Conservation (phyloP, 2,113 vertebrate species). For the Coregonus clupeaformis region DNA sequence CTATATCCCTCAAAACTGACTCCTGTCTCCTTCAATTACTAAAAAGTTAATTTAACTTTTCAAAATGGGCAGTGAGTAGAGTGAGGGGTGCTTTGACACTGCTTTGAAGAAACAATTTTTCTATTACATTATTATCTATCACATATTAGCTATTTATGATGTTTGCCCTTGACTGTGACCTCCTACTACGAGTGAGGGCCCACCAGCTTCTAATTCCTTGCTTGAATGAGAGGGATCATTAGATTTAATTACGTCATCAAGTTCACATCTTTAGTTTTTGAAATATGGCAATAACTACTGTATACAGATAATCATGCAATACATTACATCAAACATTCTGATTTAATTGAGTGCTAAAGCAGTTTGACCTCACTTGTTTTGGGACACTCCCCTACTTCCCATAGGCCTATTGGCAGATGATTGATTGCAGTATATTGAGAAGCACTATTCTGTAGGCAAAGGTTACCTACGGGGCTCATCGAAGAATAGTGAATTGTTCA, state of each 20-base stretch:
- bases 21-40: too few species aligned
- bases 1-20: too few species aligned
- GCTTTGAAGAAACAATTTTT: neutral
- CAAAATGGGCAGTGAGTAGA: neutral
- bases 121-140: conserved; percentile 27
- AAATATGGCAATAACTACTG: conserved; percentile 38
- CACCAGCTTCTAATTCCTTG: conserved; percentile 32
- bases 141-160: conserved; percentile 20
- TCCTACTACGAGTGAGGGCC: neutral
- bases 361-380: conserved; percentile 22
- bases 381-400: neutral
- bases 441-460: neutral
- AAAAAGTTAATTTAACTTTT: too few species aligned
- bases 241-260: conserved; percentile 49
- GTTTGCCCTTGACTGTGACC: conserved; percentile 41
- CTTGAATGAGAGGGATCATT: conserved; percentile 46
- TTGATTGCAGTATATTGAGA: neutral
- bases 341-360: conserved; percentile 26
- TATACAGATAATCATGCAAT: conserved; percentile 25
- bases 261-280: conserved; percentile 40
- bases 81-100: neutral
- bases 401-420: neutral
- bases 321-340: conserved; percentile 10
- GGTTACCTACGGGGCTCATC: neutral
- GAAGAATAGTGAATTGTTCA: neutral